phyloP scores from a whole-genome alignment of 2,888 invertebrate species.

The Xanthostigma xanthostigma region DNA sequence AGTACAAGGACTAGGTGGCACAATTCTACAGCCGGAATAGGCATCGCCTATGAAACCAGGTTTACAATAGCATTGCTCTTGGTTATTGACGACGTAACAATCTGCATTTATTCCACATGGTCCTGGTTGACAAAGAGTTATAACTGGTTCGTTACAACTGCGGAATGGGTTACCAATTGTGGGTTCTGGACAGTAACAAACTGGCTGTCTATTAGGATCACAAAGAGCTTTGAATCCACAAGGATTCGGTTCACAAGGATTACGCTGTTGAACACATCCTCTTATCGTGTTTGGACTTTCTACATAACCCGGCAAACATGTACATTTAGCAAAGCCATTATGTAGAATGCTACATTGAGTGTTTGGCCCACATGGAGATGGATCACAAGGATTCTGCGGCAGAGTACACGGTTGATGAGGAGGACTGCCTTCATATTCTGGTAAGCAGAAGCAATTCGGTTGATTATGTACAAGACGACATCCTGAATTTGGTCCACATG shows the following conservation, averaged over 20 bases:
- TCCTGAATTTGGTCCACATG: conserved; percentile 71
- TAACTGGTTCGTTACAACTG: conserved; percentile 46
- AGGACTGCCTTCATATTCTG: conserved; percentile 75
- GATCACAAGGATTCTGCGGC: conserved; percentile 65
- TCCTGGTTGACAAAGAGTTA: conserved; percentile 60
- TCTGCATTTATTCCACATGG: conserved; percentile 72
- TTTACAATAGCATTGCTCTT: conserved; percentile 73
- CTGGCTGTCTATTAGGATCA: conserved; percentile 60
- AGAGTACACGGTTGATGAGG: conserved; percentile 54
- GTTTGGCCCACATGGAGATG: conserved; percentile 78
- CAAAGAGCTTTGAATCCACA: conserved; percentile 68
- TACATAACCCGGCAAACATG: conserved; percentile 65
- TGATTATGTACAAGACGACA: conserved; percentile 60
- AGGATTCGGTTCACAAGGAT: conserved; percentile 70
- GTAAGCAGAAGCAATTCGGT: conserved; percentile 75
- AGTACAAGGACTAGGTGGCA: conserved; percentile 53
- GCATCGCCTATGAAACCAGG: conserved; percentile 64
- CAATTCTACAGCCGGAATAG: conserved; percentile 56
- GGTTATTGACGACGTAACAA: conserved; percentile 67
- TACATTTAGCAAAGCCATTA: conserved; percentile 77
- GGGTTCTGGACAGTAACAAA: conserved; percentile 75
- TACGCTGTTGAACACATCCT: conserved; percentile 64
- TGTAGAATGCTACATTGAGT: conserved; percentile 65
- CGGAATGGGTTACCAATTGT: conserved; percentile 72
- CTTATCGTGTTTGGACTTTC: conserved; percentile 80